phyloP scores from a whole-genome alignment of 2,797 vertebrate genomes.

The Masticophis lateralis region DNA sequence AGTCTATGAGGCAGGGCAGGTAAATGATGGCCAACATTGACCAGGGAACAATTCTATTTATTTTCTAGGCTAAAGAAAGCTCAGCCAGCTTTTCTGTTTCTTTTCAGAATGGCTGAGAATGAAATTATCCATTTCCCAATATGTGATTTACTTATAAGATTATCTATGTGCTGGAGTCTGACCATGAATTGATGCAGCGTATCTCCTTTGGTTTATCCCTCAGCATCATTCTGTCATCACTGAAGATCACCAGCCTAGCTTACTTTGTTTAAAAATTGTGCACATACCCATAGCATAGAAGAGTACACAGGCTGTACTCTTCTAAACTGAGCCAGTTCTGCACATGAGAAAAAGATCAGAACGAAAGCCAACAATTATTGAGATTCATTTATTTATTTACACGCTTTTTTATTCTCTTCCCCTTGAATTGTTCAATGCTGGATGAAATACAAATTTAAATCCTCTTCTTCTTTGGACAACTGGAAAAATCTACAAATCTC shows the following conservation, averaged over 20 bases:
- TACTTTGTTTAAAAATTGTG: background rate
- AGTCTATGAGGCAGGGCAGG: slow-evolving; percentile 21
- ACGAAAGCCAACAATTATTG: background rate
- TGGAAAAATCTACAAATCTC: no score
- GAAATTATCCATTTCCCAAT: slow-evolving; percentile 27
- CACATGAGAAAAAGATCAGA: background rate
- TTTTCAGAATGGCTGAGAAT: slow-evolving; percentile 41
- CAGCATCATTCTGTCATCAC: background rate
- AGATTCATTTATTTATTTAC: background rate
- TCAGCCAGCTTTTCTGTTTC: slow-evolving; percentile 47
- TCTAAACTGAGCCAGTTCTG: background rate
- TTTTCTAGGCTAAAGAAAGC: slow-evolving; percentile 57
- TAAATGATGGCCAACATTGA: slow-evolving; percentile 31
- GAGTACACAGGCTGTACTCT: background rate
- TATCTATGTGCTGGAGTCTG: slow-evolving; percentile 6
- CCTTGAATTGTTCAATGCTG: background rate
- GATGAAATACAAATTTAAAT: background rate
- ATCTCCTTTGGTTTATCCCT: background rate
- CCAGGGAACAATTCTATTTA: background rate
- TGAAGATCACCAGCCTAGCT: background rate
- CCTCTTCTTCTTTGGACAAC: background rate
- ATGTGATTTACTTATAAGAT: slow-evolving; percentile 49
- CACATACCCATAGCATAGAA: background rate
- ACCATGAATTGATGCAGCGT: slow-evolving; percentile 35
- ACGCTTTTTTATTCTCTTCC: background rate